Evolutionary conservation across 2,797 vertebrate genomes (phyloP), one percentile per base, ranked within the genome.

Genomic region (Hippocampus kuda): DNA sequence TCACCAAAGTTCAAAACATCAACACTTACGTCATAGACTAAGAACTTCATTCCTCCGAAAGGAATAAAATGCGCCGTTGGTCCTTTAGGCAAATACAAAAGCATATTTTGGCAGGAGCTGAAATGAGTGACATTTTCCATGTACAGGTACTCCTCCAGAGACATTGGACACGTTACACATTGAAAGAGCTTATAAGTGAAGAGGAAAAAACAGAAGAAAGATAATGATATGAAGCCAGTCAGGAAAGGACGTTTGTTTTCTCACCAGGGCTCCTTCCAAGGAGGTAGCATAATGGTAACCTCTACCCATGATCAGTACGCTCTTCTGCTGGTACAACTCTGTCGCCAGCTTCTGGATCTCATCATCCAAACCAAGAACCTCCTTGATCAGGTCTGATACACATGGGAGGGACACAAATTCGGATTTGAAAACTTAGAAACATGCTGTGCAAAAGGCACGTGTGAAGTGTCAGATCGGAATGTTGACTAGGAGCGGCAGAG

Each of bases 221-320:
- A 8, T 38, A 3, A 38, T 38, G 15, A 48, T 16, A 22, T 9
- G 26, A 44, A 41, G 16, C 4, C 24, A 67, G 34, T 42, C 34
- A 15, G 51, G 2, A 41, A 30, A 42, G 54, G 8, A 46, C 11
- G 10, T 6, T 2, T 60, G 63, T 5, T 42, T 2, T 70, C 93
- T 91, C 71, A 98, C 97, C 92, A 99, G 87, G 1, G 97, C 97
- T 70, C 97, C 97, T 85, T 99, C 97, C 56, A 99, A 88, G 82
- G 96, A 99, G 0, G 97, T 97, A 64, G 97, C 95, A 0, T 99
- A 99, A 82, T 99, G 95, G 84, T 96, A 99, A 1, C 97, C 97
- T 74, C 97, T 90, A 30, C 97, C 97, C 97, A 99, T 99, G 86
- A 99, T 98, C 80, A 99, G 91, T 2, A 99, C 94, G 0, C 97